Evolutionary conservation across 2,888 invertebrate genomes (phyloP).

Genomic region (Punctoribates punctum): DNA sequence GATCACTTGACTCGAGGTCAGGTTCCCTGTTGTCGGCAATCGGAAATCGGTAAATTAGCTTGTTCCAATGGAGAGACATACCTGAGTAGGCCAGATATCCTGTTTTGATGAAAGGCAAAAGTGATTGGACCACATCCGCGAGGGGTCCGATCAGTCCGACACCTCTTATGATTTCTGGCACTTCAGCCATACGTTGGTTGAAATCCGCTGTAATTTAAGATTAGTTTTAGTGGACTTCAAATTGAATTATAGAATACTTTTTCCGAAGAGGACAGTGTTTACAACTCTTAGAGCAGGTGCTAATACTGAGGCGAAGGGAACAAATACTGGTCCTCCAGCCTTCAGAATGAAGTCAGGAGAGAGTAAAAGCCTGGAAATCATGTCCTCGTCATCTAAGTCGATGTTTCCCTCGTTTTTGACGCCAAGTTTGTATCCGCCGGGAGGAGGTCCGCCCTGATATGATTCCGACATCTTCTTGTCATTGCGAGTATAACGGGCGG

Average conservation of each 20-base stretch:
- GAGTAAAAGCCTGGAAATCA: not conserved
- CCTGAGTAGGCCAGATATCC: too few relatives aligned
- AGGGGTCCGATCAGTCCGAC: conserved; percentile 13
- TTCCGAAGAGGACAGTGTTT: not conserved
- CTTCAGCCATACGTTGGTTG: not conserved
- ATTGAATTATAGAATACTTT: not conserved
- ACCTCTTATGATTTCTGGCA: conserved; percentile 19
- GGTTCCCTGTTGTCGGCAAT: not conserved
- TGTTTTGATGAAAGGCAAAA: not conserved
- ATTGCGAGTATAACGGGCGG: too few relatives aligned
- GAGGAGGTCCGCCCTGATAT: conserved; percentile 22
- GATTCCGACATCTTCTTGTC: not conserved
- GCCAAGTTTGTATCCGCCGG: conserved; percentile 1
- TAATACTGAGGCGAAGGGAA: conserved; percentile 3
- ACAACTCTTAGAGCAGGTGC: not conserved
- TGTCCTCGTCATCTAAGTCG: not conserved
- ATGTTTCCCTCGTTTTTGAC: not conserved
- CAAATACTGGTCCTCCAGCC: not conserved
- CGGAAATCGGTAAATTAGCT: not conserved
- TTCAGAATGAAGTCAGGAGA: conserved; percentile 22
- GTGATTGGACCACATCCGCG: not conserved
- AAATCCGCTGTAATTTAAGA: too few relatives aligned
- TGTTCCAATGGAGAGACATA: too few relatives aligned
- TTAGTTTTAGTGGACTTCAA: too few relatives aligned
- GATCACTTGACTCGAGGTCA: not conserved